phyloP scores from a whole-genome alignment of 2,113 vertebrate genomes.

The Trichechus manatus region DNA sequence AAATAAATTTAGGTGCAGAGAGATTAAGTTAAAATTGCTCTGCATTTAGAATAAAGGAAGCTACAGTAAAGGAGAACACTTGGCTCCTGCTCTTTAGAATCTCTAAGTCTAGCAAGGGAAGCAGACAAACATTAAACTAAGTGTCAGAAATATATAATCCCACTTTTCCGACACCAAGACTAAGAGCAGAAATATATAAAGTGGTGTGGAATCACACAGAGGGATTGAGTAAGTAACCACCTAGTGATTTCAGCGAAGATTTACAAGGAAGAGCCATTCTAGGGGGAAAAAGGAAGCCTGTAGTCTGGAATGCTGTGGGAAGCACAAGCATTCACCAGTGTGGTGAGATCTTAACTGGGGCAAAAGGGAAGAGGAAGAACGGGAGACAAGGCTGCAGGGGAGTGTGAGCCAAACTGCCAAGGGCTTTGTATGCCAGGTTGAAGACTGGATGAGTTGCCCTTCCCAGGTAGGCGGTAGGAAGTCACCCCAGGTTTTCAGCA shows the following conservation, averaged over 20 bases:
- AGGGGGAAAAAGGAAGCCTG: not conserved
- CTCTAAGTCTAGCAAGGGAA: not conserved
- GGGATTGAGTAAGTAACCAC: not conserved
- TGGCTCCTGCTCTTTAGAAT: constrained; percentile 1
- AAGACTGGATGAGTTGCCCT: not conserved
- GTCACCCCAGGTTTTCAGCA: not conserved
- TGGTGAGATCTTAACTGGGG: not conserved
- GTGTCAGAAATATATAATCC: too few species aligned
- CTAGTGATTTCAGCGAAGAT: not conserved
- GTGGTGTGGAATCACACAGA: not conserved
- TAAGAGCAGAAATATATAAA: not conserved
- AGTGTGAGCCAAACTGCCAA: not conserved
- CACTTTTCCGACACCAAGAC: not conserved
- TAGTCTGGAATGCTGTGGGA: not conserved
- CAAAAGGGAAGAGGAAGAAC: not conserved
- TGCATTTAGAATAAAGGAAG: constrained; percentile 14
- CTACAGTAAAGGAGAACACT: not conserved
- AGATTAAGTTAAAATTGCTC: not conserved
- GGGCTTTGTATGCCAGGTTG: not conserved
- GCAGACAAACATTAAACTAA: not conserved
- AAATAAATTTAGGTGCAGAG: not conserved
- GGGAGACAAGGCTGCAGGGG: not conserved
- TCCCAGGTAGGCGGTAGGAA: not conserved
- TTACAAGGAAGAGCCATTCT: not conserved
- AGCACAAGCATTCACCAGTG: not conserved